These are phyloP conservation scores for Gyrodactylus bullatarudis DNA, from an alignment of 1,140 invertebrate species.

Conservation along the genomic window DNA sequence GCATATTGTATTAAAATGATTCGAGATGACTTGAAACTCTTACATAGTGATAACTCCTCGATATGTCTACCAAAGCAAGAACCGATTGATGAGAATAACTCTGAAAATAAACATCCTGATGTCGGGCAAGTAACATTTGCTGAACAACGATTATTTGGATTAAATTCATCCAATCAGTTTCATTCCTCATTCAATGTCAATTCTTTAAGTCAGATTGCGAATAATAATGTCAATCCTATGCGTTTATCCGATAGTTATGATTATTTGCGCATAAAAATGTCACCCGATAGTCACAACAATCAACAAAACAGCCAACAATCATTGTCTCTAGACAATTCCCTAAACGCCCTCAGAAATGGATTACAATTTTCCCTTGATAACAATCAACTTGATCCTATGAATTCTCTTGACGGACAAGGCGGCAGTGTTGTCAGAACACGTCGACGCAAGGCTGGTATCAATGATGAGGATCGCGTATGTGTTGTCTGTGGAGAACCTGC, in stretches of 20 bases:
- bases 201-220: neutral
- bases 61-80: neutral
- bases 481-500: constrained; percentile 56
- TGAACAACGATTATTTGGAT: neutral
- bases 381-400: neutral
- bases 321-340: neutral
- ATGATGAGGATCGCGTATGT: constrained; percentile 12
- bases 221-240: neutral
- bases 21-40: neutral
- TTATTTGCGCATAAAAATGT: neutral
- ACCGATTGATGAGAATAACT: neutral
- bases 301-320: too few species aligned
- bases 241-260: neutral
- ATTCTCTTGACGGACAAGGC: neutral
- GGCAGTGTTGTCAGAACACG: neutral
- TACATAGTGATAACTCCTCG: neutral
- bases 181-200: neutral
- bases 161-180: neutral
- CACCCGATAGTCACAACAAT: too few species aligned
- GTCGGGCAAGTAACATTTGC: too few species aligned
- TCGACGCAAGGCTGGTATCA: neutral
- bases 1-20: neutral
- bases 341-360: neutral
- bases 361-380: neutral
- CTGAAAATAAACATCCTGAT: neutral